Conservation (phyloP, 1,140 invertebrate genomes). For the Ephestia elutella region DNA sequence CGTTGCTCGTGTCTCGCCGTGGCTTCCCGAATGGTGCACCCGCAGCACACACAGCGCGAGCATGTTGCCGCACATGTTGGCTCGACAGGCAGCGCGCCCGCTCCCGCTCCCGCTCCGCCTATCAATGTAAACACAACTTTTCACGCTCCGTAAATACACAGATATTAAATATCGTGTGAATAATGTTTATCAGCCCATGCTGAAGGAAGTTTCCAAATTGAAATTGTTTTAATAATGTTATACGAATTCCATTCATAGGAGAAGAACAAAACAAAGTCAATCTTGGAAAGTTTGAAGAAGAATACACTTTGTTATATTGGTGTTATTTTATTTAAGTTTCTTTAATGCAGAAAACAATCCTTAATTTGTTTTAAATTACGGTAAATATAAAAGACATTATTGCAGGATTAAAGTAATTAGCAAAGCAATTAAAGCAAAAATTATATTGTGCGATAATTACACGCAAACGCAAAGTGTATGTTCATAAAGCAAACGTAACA, state of each 20-base stretch:
- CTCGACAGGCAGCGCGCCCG: slow-evolving; percentile 8
- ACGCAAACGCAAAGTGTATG: too few relatives aligned
- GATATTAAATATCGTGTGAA: not conserved
- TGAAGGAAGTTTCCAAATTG: not conserved
- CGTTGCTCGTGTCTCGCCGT: slow-evolving; percentile 63
- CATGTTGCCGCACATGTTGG: slow-evolving; percentile 33
- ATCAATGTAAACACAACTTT: not conserved
- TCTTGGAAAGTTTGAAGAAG: not conserved
- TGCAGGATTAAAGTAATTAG: too few relatives aligned
- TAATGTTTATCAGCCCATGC: slow-evolving; percentile 6
- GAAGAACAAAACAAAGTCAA: not conserved
- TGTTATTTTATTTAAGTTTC: too few relatives aligned
- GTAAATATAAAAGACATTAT: too few relatives aligned
- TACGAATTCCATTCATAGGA: not conserved
- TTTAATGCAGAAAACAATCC: too few relatives aligned
- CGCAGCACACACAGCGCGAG: slow-evolving; percentile 48
- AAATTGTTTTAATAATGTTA: not conserved
- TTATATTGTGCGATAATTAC: too few relatives aligned
- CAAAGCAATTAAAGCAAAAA: too few relatives aligned
- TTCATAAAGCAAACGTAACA: too few relatives aligned
- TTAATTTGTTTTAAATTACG: too few relatives aligned
- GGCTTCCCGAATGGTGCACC: slow-evolving; percentile 60
- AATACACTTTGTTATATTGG: too few relatives aligned
- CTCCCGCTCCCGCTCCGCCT: slow-evolving; percentile 8
- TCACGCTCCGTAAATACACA: not conserved